Conservation (phyloP, 2,797 vertebrate genomes). For the Mormyrops attenuatus region DNA sequence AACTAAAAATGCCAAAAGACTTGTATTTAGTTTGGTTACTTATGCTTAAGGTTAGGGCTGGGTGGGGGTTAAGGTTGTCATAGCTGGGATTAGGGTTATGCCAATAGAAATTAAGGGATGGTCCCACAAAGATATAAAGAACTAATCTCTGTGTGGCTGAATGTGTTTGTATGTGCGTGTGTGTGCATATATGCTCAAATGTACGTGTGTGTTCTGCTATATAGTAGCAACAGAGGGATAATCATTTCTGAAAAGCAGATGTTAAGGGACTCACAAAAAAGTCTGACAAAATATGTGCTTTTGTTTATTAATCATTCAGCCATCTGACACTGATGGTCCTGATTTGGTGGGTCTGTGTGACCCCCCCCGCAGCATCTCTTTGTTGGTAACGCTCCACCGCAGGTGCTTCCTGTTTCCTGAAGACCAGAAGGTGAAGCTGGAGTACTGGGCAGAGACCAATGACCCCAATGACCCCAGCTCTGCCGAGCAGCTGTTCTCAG, state of each 20-base stretch:
- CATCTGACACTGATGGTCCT: not conserved
- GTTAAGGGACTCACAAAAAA: not conserved
- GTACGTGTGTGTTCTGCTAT: not conserved
- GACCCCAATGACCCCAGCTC: constrained; percentile 70
- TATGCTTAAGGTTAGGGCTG: not conserved
- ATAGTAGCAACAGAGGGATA: not conserved
- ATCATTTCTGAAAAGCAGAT: not conserved
- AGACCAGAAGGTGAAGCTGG: constrained; percentile 78
- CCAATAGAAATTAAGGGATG: not conserved
- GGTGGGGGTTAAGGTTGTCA: not conserved
- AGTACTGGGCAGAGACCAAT: constrained; percentile 72
- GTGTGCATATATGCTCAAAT: not conserved
- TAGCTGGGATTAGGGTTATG: not conserved
- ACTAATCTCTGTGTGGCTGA: not conserved
- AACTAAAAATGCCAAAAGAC: not conserved
- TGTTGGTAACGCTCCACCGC: not conserved
- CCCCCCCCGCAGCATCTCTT: not conserved
- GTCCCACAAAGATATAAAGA: not conserved
- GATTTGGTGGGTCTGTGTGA: not conserved
- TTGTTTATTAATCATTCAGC: not conserved
- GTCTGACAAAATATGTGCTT: not conserved
- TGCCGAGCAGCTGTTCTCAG: constrained; percentile 68
- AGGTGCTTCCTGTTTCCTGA: constrained; percentile 87
- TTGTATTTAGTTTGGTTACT: not conserved
- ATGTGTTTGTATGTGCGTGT: not conserved